phyloP scores from a whole-genome alignment of 1,140 invertebrate genomes.

The Drosophila sturtevanti region DNA sequence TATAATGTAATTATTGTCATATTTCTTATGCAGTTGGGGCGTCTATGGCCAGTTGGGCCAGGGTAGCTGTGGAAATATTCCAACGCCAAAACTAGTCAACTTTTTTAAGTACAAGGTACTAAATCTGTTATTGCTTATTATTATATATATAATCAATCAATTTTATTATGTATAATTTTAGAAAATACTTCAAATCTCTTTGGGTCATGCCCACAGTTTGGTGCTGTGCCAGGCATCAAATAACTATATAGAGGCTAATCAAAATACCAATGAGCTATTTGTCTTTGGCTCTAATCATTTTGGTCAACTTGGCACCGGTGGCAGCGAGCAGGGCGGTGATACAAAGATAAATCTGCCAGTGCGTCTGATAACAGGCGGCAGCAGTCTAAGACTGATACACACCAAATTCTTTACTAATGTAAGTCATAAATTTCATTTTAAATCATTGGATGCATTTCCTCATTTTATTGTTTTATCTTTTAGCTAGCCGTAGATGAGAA shows the following conservation, averaged over 20 bases:
- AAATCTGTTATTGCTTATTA: too few species aligned
- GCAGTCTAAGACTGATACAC: conserved; percentile 86
- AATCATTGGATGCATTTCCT: background rate
- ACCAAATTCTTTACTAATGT: conserved; percentile 93
- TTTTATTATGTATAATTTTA: conserved; percentile 31
- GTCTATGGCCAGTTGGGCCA: conserved; percentile 93
- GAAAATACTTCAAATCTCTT: conserved; percentile 85
- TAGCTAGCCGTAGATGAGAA: conserved; percentile 88
- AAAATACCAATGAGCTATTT: conserved; percentile 84
- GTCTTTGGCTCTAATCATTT: conserved; percentile 91
- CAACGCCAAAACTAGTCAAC: conserved; percentile 85
- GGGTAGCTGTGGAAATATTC: conserved; percentile 87
- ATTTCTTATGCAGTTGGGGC: conserved; percentile 86
- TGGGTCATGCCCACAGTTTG: conserved; percentile 90
- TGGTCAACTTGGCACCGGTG: conserved; percentile 90
- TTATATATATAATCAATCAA: too few species aligned
- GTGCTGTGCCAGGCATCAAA: conserved; percentile 83
- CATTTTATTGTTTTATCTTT: conserved; percentile 49
- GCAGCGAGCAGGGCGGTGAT: conserved; percentile 58
- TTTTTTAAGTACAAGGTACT: conserved; percentile 83
- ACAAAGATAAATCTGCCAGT: conserved; percentile 84
- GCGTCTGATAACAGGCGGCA: conserved; percentile 84
- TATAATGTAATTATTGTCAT: background rate
- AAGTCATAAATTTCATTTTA: conserved; percentile 76
- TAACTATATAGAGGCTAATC: conserved; percentile 50